Evolutionary conservation across 2,797 vertebrate genomes (phyloP).

Genomic region (Sebastiscus albofasciatus): DNA sequence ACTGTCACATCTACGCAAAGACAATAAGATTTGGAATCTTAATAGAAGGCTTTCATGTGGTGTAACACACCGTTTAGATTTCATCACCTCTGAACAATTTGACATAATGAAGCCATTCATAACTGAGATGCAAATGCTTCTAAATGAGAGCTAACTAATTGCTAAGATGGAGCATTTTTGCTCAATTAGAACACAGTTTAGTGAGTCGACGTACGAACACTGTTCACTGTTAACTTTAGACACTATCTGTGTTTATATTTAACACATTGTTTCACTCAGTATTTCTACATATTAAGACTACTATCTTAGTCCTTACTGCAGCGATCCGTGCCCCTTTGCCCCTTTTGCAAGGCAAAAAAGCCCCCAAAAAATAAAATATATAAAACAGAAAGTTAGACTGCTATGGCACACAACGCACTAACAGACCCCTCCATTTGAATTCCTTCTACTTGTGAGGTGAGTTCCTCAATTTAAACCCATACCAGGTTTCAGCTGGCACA

Average conservation of each 20-base stretch:
- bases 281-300: neutral
- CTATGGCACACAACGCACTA: neutral
- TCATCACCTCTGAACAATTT: neutral
- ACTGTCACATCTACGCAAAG: neutral
- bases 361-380: neutral
- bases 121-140: neutral
- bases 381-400: neutral
- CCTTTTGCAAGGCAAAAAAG: too few species aligned
- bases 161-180: neutral
- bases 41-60: neutral
- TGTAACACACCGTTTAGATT: neutral
- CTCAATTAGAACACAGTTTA: neutral
- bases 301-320: too few species aligned
- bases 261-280: neutral
- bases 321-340: too few species aligned
- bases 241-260: neutral
- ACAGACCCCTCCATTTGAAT: neutral
- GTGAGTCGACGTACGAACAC: neutral
- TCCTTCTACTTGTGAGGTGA: neutral
- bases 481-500: neutral
- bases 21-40: neutral
- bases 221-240: neutral
- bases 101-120: neutral
- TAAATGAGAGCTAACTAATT: neutral
- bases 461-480: neutral